Evolutionary conservation across 1,140 invertebrate species (phyloP).

Genomic region (Argopecten irradians): DNA sequence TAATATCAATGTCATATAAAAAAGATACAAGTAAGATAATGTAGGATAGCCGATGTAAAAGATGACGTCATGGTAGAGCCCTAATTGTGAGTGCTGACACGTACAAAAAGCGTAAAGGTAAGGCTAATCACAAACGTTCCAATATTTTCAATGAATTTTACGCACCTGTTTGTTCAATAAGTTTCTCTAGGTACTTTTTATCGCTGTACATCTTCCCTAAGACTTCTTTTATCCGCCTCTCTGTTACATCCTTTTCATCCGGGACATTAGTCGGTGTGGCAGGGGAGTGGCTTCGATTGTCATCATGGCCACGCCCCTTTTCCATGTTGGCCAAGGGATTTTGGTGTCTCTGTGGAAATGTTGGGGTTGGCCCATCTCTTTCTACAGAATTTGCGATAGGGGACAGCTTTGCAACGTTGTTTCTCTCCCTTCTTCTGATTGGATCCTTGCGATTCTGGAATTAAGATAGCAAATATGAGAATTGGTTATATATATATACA

Average conservation of each 20-base stretch:
- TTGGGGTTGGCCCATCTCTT: slow-evolving; percentile 27
- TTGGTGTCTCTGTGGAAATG: slow-evolving; percentile 30
- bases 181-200: slow-evolving; percentile 62
- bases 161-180: slow-evolving; percentile 54
- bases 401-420: neutral
- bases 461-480: no score
- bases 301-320: slow-evolving; percentile 29
- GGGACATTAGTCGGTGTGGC: neutral
- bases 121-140: no score
- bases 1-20: no score
- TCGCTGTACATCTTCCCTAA: slow-evolving; percentile 68
- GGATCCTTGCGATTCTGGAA: slow-evolving; percentile 15
- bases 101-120: no score
- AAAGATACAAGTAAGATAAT: no score
- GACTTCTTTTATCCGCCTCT: slow-evolving; percentile 56
- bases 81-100: no score
- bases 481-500: no score
- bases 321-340: slow-evolving; percentile 49
- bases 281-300: slow-evolving; percentile 19
- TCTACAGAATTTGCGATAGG: neutral
- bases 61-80: no score
- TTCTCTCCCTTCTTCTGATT: neutral
- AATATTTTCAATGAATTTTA: neutral
- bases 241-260: slow-evolving; percentile 43
- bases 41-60: no score